Evolutionary conservation across 1,140 invertebrate genomes (phyloP), one percentile per base, ranked within the genome.

Genomic region (Drosophila melanica): DNA sequence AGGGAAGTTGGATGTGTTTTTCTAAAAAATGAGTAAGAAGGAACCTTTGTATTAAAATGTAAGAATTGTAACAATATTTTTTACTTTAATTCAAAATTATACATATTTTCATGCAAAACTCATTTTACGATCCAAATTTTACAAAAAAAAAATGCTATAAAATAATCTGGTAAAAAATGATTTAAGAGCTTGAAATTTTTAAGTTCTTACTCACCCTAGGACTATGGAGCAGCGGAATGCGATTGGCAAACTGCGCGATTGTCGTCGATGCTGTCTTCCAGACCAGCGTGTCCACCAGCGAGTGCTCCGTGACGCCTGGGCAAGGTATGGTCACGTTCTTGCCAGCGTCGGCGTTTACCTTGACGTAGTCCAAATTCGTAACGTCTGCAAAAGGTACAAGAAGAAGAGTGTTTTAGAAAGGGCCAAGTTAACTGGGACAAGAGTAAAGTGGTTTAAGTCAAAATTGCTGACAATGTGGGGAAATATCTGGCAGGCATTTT

Each of bases 281-380:
- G 77, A 95, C 94, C 67, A 95, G 91, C 57, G 93, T 94, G 75
- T 93, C 90, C 71, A 95, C 94, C 77, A 95, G 84, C 9, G 94
- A 95, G 71, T 94, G 93, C 84, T 95, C 94, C 53, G 93, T 94
- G 41, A 95, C 94, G 11, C 94, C 95, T 2, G 95, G 95, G 92
- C 95, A 95, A 37, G 93, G 92, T 73, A 95, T 89, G 42, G 94
- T 94, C 59, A 94, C 93, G 90, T 95, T 95, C 64, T 93, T 93
- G 47, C 95, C 95, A n/a, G 95, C 94, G 75, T 95, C 93, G 16
- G 94, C 93, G 67, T 94, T 92, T 42, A 95, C 92, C 54, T 93
- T 93, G 63, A 94, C 92, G 62, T 94, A 91, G 70, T 93, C 92
- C 58, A 94, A 85, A 80, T 93, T 93, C 78, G 93, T 93, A 64